These are phyloP conservation scores for Maconellicoccus hirsutus DNA, from an alignment of 1,140 invertebrate genomes.

Conservation along the genomic window DNA sequence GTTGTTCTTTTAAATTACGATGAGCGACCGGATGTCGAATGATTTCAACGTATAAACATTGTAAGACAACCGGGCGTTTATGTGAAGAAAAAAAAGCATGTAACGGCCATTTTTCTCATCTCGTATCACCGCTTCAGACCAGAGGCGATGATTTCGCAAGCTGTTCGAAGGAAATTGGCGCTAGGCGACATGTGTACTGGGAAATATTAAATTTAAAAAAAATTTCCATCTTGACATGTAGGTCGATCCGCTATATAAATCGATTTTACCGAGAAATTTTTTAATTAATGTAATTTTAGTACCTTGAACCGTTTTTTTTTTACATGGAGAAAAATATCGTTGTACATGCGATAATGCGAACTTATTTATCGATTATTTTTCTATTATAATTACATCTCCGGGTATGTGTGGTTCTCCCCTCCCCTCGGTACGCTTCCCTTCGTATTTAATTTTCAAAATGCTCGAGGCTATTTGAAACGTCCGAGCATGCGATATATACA, in stretches of 20 bases:
- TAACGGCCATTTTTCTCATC: too few relatives aligned
- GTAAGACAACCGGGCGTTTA: neutral
- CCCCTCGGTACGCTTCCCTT: neutral
- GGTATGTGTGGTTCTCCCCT: neutral
- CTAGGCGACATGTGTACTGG: too few relatives aligned
- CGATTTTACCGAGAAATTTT: neutral
- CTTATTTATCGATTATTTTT: conserved; percentile 5
- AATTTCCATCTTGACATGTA: neutral
- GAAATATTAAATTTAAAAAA: too few relatives aligned
- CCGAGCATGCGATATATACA: conserved; percentile 1
- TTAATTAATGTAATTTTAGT: conserved; percentile 16
- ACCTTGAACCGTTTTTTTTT: neutral
- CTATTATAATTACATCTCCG: conserved; percentile 15
- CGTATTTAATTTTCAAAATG: conserved; percentile 13
- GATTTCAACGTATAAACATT: neutral
- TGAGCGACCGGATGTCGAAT: neutral
- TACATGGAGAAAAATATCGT: neutral
- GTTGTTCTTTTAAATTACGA: neutral
- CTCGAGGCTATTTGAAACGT: neutral
- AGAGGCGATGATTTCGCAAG: neutral
- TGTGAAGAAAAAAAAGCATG: neutral
- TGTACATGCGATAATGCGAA: conserved; percentile 6
- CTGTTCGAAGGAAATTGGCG: too few relatives aligned
- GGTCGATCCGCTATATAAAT: neutral
- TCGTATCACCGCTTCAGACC: too few relatives aligned